Evolutionary conservation across 2,888 invertebrate species (phyloP), one percentile per base, ranked within the genome.

Genomic region (Calameuta idolon): DNA sequence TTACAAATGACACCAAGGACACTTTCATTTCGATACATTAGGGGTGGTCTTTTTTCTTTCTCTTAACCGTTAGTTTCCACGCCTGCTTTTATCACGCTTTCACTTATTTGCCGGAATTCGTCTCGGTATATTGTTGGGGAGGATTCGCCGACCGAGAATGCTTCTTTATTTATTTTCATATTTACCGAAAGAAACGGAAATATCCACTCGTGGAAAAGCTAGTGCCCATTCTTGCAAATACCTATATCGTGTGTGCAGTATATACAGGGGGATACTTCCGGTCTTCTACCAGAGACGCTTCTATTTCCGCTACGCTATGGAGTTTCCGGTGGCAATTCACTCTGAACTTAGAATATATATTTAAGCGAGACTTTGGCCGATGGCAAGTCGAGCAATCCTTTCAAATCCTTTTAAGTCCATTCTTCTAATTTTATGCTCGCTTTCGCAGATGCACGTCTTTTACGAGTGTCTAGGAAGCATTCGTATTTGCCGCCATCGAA

Each of bases 401-500:
- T 88, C 86, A 84, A 88, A 88, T 89, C 87, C 87, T 89, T 88
- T 87, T 85, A 85, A 87, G 83, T 88, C 85, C 84, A 86, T 89
- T 89, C 87, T 87, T 89, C 86, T 88, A 88, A 89, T 88, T 89
- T 87, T 87, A 88, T 87, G 87, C 88, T 85, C 83, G 83, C 84
- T 34, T 73, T 79, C 81, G 82, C 83, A 83, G 55, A 82, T 83
- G 83, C 80, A 83, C 83, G 80, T 82, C 83, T 85, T 87, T 87
- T 87, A 87, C 87, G 86, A 85, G 85, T 77, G 83, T 83, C 82
- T 82, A 83, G 76, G 79, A 79, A 79, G 79, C 79, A 79, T 79
- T 79, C 73, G 77, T 77, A 69, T 79, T 76, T 34, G 69, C 30
- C 37, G 33, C 74, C 74, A 74, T 37, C 37, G 33, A 71, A 71